A percentile compares a stretch with the other conserved stretches of the same genome.
phyloP scores from a whole-genome alignment of 1,140 invertebrate species.

The Trichoplusia ni region DNA sequence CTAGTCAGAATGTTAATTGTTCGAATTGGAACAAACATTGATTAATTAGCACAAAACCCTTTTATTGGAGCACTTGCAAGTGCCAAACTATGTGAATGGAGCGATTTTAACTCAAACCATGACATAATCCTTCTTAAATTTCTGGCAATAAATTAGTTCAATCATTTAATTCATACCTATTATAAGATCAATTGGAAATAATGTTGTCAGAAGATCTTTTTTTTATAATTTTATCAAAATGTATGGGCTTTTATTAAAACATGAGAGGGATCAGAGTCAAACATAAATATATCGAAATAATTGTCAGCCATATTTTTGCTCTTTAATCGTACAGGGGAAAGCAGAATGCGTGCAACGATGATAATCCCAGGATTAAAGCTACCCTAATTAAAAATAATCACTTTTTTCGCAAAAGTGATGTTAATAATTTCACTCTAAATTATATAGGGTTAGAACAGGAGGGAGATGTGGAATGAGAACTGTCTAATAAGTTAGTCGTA shows the following conservation, averaged over 20 bases:
- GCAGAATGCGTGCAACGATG: conserved; percentile 17
- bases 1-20: conserved; percentile 14
- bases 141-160: neutral
- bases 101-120: conserved; percentile 17
- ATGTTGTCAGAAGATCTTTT: too few species aligned
- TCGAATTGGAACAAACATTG: conserved; percentile 8
- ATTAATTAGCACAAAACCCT: conserved; percentile 9
- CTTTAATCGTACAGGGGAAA: neutral
- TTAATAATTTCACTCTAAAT: conserved; percentile 17
- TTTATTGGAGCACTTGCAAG: neutral
- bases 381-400: conserved; percentile 30
- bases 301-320: conserved; percentile 7
- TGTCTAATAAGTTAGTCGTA: neutral
- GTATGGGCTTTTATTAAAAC: too few species aligned
- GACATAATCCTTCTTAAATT: neutral
- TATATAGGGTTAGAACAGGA: neutral
- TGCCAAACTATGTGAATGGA: conserved; percentile 7
- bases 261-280: neutral
- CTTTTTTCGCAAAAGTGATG: conserved; percentile 14
- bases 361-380: conserved; percentile 16
- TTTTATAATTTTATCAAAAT: too few species aligned
- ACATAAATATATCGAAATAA: conserved; percentile 7
- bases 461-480: neutral
- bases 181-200: neutral
- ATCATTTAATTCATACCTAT: neutral